Percentiles rank a stretch among this genome's conserved stretches.
Conservation (phyloP, 2,113 vertebrate species). For the Gorilla gorilla region DNA sequence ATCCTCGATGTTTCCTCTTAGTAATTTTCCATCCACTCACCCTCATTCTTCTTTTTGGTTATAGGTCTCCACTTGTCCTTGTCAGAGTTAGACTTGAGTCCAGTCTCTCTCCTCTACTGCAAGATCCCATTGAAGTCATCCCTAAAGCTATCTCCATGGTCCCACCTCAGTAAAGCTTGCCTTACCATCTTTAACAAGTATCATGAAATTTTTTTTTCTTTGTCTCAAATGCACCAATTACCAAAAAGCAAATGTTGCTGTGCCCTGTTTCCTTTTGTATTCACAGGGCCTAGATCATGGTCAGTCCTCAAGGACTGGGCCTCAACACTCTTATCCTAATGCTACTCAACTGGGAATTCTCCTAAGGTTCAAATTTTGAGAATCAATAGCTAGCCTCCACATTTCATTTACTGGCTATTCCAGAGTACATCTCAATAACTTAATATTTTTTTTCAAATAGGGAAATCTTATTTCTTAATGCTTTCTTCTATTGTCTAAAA, state of each 20-base stretch:
- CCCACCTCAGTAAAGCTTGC: background rate
- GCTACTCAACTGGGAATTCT: background rate
- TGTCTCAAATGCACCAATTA: background rate
- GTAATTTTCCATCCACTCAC: background rate
- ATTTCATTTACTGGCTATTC: background rate
- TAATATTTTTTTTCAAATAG: background rate
- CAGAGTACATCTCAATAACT: slow-evolving; percentile 2
- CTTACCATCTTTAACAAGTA: background rate
- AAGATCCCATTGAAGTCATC: background rate
- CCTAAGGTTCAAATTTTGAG: background rate
- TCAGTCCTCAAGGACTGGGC: background rate
- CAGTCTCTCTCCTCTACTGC: background rate
- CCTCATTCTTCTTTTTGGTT: background rate
- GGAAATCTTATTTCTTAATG: background rate
- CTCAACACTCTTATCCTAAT: background rate
- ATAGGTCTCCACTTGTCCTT: background rate
- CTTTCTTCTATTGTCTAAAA: background rate
- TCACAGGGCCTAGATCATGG: fast-evolving
- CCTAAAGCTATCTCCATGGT: too few relatives aligned
- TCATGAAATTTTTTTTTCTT: background rate
- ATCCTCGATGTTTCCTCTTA: background rate
- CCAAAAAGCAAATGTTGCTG: background rate
- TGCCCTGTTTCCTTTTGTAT: background rate
- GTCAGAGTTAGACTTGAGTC: background rate
- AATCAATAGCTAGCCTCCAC: background rate